Evolutionary conservation across 2,113 vertebrate species (phyloP), one percentile per base, ranked within the genome.

Genomic region (Triplophysa dalaica): DNA sequence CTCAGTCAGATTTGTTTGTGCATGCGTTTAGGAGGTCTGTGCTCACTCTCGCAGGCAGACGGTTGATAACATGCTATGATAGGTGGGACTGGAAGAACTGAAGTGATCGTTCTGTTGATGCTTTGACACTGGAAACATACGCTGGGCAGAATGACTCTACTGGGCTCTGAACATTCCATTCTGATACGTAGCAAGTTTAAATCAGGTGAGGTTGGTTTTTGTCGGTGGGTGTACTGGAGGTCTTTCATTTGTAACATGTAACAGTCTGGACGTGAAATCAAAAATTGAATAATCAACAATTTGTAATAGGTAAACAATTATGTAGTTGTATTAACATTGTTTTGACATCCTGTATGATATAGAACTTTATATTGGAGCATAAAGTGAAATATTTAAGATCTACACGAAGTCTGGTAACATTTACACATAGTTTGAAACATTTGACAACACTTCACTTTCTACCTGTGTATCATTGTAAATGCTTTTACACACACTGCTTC

Each of bases 111-210:
- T 58, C 61, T 19, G 62, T 74, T 84, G 56, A 84, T 81, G 79
- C 70, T 66, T 61, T 84, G 64, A 92, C 89, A 86, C 88, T 93
- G 91, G 93, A 93, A 90, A 91, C 91, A 89, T 91, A 93, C 92
- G 86, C 54, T 86, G 86, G 93, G 83, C 92, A 92, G 91, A 94
- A 99, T 99, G 97, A 99, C 97, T 88, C 96, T 99, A 78, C 94
- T 99, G 93, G 96, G 96, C 87, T 97, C 97, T 86, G 96, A 98
- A 87, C 96, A 98, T 91, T 99, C 97, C 85, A 92, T 98, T 91
- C 93, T 99, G 91, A 98, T 99, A 91, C 95, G 97, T 93, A 99
- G 95, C 96, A 99, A 98, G 92, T 99, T 99, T 91, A 95, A 96
- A 97, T 98, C 97, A 96, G 97, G 97, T 99, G 95, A 96, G 96